Conservation (phyloP, 2,797 vertebrate genomes). For the Chrosomus eos region DNA sequence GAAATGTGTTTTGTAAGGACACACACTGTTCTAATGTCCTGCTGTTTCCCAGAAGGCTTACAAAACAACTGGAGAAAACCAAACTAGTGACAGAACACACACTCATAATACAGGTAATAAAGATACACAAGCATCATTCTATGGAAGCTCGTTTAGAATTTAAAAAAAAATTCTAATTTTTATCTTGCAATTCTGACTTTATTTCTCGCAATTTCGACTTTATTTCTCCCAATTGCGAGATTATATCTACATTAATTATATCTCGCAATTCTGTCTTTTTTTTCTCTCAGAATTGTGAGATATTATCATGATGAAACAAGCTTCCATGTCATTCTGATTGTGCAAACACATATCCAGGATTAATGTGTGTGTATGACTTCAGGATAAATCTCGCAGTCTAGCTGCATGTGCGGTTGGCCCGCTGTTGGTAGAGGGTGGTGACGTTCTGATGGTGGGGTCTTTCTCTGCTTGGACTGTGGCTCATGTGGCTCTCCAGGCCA, state of each 20-base stretch:
- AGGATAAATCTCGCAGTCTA: constrained; percentile 91
- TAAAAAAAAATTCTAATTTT: too few species aligned
- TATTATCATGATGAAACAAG: background rate
- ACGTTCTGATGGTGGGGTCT: constrained; percentile 82
- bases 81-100: constrained; percentile 74
- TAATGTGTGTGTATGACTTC: constrained; percentile 8
- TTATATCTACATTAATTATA: background rate
- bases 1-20: constrained; percentile 82
- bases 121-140: background rate
- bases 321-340: background rate
- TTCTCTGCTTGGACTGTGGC: constrained; percentile 86
- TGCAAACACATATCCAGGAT: background rate
- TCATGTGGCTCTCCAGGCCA: constrained; percentile 79
- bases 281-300: background rate
- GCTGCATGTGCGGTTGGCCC: constrained; percentile 81
- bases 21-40: constrained; percentile 86
- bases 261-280: background rate
- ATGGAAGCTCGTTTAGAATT: background rate
- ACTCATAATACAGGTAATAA: constrained; percentile 87
- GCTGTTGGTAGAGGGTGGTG: constrained; percentile 78
- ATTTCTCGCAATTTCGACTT: background rate
- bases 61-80: constrained; percentile 73
- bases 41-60: constrained; percentile 81
- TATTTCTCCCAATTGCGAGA: background rate
- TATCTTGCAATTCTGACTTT: background rate